Evolutionary conservation across 1,140 invertebrate genomes (phyloP).

Genomic region (Ostrea denselamellosa): DNA sequence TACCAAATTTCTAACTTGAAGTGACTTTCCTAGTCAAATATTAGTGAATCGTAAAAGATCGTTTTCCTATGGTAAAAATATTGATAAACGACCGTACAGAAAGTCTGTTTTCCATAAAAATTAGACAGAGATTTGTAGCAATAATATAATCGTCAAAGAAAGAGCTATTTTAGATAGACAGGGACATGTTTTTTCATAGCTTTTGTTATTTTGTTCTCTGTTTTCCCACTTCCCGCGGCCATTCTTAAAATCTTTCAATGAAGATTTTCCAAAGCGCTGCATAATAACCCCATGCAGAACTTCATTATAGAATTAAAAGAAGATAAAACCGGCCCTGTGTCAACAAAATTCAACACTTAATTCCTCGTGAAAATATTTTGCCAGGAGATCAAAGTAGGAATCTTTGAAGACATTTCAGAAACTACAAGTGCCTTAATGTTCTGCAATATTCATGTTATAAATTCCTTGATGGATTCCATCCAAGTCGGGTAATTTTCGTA

Average conservation of each 20-base stretch:
- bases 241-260: slow-evolving; percentile 22
- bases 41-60: slow-evolving; percentile 29
- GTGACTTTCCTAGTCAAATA: not conserved
- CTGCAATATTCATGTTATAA: not conserved
- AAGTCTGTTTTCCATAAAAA: slow-evolving; percentile 34
- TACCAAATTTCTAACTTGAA: not conserved
- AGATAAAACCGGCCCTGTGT: slow-evolving; percentile 32
- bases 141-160: slow-evolving; percentile 28
- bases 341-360: slow-evolving; percentile 22
- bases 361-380: not conserved
- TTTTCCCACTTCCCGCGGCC: slow-evolving; percentile 7
- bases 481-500: not conserved
- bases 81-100: slow-evolving; percentile 23
- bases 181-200: not conserved
- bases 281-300: slow-evolving; percentile 30
- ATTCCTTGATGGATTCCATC: slow-evolving; percentile 5
- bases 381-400: not conserved
- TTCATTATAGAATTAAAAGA: slow-evolving; percentile 34
- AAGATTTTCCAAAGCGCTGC: slow-evolving; percentile 9
- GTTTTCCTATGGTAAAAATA: slow-evolving; percentile 7
- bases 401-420: not conserved
- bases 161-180: slow-evolving; percentile 5
- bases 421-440: slow-evolving; percentile 23
- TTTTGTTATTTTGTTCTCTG: not conserved
- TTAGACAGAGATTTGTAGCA: slow-evolving; percentile 38